Base-by-base conservation (phyloP, 2,888 invertebrate genomes). In the Leptopterna dolabrata region DNA sequence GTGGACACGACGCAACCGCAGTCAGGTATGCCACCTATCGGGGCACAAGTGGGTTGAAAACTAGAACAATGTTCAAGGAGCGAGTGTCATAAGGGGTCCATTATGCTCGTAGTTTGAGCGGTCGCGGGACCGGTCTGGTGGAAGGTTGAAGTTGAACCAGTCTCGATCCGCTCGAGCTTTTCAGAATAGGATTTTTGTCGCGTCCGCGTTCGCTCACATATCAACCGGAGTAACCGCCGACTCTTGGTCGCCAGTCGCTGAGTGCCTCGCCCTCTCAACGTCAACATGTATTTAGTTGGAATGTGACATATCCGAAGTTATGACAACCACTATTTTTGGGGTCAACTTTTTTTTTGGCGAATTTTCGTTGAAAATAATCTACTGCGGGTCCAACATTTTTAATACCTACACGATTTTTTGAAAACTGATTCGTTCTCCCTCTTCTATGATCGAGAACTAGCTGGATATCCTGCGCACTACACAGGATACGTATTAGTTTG, bases 81-180 rank as follows among this genome's bases (percentile, higher is more conserved):
- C 30, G 71, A 71, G 71, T 71, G 71, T 71, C 71, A 71, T 71
- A 71, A 71, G 71, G 51, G 71, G 71, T 71, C 71, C 71, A 71
- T 71, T 71, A 71, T 51, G 51, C 51, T 51, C 51, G 51, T 71
- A 71, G 71, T 71, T 30, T 71, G 71, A 71, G 71, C 13, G 30
- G 71, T 27, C 19, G 71, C 16, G 71, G 27, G 71, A 71, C 71
- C 71, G 71, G 71, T 71, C 71, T 30, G 27, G 71, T 11, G 55
- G 27, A 30, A 71, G 71, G 71, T 71, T 71, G 71, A 71, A 71
- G 71, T 71, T 71, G 71, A 71, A 71, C 71, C 71, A 71, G 71
- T 71, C 71, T 14, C 29, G 71, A 30, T 71, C 71, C 30, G 51
- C 45, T 70, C 13, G 16, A n/a, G 71, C 71, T 71, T 30, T 27